phyloP scores from a whole-genome alignment of 2,797 vertebrate genomes.

The Antrozous pallidus region DNA sequence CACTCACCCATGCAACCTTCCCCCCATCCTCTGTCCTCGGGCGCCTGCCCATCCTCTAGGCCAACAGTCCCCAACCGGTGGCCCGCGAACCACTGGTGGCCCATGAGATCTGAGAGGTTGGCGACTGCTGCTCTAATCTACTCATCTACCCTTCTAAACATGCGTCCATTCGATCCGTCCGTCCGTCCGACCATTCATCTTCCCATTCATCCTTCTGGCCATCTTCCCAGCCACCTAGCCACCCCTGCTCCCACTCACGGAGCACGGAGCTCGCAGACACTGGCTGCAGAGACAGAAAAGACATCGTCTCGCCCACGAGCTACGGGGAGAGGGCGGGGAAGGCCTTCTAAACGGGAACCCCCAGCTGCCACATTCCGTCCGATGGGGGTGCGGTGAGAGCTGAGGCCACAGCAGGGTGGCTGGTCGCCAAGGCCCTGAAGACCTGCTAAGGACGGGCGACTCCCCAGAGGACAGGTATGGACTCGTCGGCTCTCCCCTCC shows the following conservation, averaged over 20 bases:
- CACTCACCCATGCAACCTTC: accelerated
- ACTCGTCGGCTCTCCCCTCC: neutral
- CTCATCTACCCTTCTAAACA: accelerated
- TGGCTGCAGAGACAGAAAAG: neutral
- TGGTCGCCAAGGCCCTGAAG: neutral
- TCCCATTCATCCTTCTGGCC: neutral
- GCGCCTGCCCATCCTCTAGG: neutral
- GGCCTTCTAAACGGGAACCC: neutral
- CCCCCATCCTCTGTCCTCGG: accelerated
- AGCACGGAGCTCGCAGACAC: neutral
- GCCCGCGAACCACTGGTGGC: no score
- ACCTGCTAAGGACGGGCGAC: neutral
- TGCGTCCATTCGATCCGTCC: accelerated
- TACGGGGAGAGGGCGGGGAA: neutral
- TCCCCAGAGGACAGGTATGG: neutral
- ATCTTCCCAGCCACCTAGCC: neutral
- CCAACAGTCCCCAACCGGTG: no score
- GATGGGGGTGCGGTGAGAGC: accelerated
- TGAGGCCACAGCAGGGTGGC: neutral
- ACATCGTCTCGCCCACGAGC: neutral
- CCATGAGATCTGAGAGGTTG: no score
- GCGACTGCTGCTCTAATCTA: no score
- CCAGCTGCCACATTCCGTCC: accelerated
- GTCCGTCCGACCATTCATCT: accelerated
- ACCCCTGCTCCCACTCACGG: neutral